Evolutionary conservation across 2,888 invertebrate genomes (phyloP).

Genomic region (Calameuta filiformis): DNA sequence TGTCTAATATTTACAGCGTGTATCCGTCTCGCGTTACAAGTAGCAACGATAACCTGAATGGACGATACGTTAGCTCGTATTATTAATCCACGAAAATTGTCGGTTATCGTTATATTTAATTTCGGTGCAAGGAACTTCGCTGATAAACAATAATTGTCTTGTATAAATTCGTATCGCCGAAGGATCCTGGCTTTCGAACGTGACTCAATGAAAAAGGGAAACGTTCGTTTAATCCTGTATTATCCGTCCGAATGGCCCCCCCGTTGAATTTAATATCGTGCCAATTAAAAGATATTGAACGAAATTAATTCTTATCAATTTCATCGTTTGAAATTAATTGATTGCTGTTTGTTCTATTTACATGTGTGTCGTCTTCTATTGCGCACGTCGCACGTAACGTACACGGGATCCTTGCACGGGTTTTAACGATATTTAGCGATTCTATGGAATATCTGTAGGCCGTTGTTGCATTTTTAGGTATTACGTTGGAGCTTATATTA

Average conservation of each 20-base stretch:
- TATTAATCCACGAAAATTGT: neutral
- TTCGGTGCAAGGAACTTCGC: neutral
- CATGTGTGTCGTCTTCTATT: neutral
- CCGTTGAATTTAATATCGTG: conserved; percentile 32
- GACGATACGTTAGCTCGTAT: neutral
- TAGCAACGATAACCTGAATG: neutral
- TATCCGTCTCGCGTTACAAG: neutral
- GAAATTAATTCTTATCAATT: conserved; percentile 39
- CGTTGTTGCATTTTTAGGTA: too few species aligned
- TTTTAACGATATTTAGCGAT: neutral
- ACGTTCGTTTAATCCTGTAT: neutral
- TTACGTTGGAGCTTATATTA: too few species aligned
- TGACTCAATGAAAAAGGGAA: neutral
- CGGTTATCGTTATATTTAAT: neutral
- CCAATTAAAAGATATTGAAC: conserved; percentile 41
- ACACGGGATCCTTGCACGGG: neutral
- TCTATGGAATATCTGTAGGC: too few species aligned
- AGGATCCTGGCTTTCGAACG: neutral
- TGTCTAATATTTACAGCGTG: neutral
- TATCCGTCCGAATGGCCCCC: conserved; percentile 15
- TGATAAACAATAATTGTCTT: neutral
- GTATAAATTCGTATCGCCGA: neutral
- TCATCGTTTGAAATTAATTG: neutral
- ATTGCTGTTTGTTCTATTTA: neutral
- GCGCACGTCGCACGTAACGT: neutral